Evolutionary conservation across 2,797 vertebrate genomes (phyloP).

Genomic region (Poecile montanus): DNA sequence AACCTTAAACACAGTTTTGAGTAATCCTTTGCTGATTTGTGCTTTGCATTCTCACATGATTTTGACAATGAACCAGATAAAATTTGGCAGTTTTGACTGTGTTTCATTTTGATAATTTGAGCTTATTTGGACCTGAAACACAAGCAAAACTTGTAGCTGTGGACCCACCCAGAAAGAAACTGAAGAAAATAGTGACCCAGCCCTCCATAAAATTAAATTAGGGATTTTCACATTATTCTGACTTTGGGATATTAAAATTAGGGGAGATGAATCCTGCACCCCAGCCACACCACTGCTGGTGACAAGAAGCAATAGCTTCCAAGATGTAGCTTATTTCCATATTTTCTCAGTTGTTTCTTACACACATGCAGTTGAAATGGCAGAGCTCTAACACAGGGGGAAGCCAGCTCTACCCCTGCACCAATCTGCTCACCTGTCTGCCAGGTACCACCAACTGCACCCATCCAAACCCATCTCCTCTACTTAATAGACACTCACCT

Average conservation of each 20-base stretch:
- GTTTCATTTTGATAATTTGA: constrained; percentile 38
- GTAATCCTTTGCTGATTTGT: constrained; percentile 40
- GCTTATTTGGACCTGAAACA: constrained; percentile 37
- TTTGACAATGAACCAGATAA: constrained; percentile 50
- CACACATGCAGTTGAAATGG: not conserved
- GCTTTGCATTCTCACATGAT: constrained; percentile 33
- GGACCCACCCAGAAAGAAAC: not conserved
- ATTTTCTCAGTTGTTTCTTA: not conserved
- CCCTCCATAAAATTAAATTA: not conserved
- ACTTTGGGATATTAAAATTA: not conserved
- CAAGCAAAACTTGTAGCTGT: not conserved
- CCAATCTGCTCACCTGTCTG: not conserved
- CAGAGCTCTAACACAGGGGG: not conserved
- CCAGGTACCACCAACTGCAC: not conserved
- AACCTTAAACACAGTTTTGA: constrained; percentile 14
- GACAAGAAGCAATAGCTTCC: not conserved
- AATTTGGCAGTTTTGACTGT: constrained; percentile 23
- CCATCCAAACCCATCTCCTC: not conserved
- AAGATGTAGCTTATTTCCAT: not conserved
- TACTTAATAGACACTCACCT: not conserved
- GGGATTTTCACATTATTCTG: not conserved
- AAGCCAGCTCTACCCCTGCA: not conserved
- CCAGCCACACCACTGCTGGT: not conserved
- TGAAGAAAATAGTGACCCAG: not conserved
- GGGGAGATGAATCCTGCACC: not conserved